Conservation (phyloP, 1,140 invertebrate species). For the Macrostomum lignano region DNA sequence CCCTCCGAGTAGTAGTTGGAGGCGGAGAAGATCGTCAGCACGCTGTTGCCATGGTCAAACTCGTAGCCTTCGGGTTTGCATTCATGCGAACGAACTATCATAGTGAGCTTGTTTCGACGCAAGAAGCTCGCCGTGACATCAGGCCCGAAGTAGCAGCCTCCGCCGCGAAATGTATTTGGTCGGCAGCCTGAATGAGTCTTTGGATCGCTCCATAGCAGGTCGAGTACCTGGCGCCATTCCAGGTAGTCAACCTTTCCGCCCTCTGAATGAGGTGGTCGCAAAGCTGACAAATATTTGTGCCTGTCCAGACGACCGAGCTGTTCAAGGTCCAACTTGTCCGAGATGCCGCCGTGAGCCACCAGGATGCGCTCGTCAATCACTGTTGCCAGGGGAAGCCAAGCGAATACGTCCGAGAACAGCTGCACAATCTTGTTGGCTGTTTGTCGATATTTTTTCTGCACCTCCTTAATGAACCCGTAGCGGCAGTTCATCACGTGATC, state of each 20-base stretch:
- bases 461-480: no score
- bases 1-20: conserved; percentile 73
- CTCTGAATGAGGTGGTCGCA: background rate
- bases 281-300: conserved; percentile 31
- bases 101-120: conserved; percentile 39
- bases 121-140: conserved; percentile 51
- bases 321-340: conserved; percentile 47
- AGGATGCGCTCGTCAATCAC: conserved; percentile 55
- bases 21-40: conserved; percentile 66
- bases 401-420: conserved; percentile 54
- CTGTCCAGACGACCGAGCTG: conserved; percentile 42
- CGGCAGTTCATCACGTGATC: no score
- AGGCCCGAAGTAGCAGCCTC: conserved; percentile 61
- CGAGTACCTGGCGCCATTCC: conserved; percentile 39
- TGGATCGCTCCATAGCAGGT: conserved; percentile 68
- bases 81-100: conserved; percentile 58
- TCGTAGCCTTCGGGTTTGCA: conserved; percentile 69
- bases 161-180: conserved; percentile 52
- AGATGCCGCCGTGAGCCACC: conserved; percentile 59
- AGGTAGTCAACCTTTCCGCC: background rate
- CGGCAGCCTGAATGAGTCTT: conserved; percentile 37
- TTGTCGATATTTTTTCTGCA: no score
- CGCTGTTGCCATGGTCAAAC: conserved; percentile 46
- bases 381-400: conserved; percentile 58
- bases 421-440: conserved; percentile 44